Evolutionary conservation across 1,140 invertebrate genomes (phyloP), one percentile per base, ranked within the genome.

Genomic region (Drosophila kurseongensis): DNA sequence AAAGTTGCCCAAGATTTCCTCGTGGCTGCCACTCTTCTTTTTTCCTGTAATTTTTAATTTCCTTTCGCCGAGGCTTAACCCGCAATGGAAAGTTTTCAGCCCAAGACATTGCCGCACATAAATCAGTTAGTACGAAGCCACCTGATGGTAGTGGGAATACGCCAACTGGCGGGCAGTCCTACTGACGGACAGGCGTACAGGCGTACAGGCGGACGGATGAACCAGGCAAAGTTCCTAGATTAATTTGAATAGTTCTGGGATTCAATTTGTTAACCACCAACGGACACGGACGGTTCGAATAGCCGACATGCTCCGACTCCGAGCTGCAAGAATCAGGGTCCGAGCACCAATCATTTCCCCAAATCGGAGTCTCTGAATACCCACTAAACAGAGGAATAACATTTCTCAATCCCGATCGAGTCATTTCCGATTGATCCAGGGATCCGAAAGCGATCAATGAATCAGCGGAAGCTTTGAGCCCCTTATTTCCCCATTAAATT

Each of bases 1-100:
- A 77, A 77, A 77, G 74, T 77, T 77, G 18, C 38, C 40, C 54
- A 55, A 77, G 62, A 77, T 60, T 69, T 66, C 63, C 35, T 40
- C 16, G 9, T 45, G 36, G 59, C 44, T 32, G 42, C 59, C 59
- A 50, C 42, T 63, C 27, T 63, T 32, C 58, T 35, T 27, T 36
- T 47, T 47, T 29, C 10, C 27, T 40, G 48, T 69, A 69, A 69
- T 69, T 76, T 35, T 76, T 76, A 76, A 76, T 76, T 76, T 76
- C 47, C 57, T 59, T 67, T 58, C 23, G 54, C 48, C 52, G 51
- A 40, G 58, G 35, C 60, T 60, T 74, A 73, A 45, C 71, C 56
- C 69, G 18, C 47, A 47, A 29, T 6, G 36, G 47, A 58, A 45
- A 23, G 36, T 41, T 14, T 41, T 35, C 38, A 44, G 52, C 18